Base-by-base conservation (phyloP, 2,113 vertebrate genomes). In the Caretta caretta region DNA sequence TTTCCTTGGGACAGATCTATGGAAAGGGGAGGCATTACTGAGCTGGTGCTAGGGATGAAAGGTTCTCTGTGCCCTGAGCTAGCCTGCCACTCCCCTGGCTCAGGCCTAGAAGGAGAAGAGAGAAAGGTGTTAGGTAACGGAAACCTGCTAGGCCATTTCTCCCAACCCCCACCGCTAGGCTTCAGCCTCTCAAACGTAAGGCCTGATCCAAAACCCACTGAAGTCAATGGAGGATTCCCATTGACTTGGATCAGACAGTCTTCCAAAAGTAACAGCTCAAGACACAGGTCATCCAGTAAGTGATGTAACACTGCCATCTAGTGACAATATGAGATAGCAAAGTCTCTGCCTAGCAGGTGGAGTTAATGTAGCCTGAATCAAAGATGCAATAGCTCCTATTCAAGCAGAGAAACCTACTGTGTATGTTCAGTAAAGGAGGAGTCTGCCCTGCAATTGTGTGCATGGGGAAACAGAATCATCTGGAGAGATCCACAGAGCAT, bases 261-360 rank as follows among this genome's bases (percentile, higher is more conserved):
- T 86, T 27, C 51, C 62, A 9, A 35, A 86, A 42, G 49, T 20
- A 56, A 20, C 3, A 38, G 59, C 17, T 35, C 16, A 10, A 87
- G 46, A 20, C 4, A 4, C 59, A 93, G 22, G 72, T 42, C 50
- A 27, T 46, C 19, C 86, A 82, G 91, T 95, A 88, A 90, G 65
- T 94, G 86, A 80, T 96, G 87, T 78, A 92, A 84, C 82, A 96
- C 65, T 96, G 97, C 96, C 97, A 97, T 94, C 97, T 97, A 93
- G 91, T 90, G 97, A 90, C 20, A 0, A 2, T 35, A 8, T 9
- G 3, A 10, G 4, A 17, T 2, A 62, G 27, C 57, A 62, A 62
- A 11, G 27, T 29, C 27, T 62, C 57, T 31, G 57, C 27, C 57
- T 62, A 13, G 57, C 25, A 27, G 56, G 11, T 53, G 53, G 53